Percentiles rank a stretch among this genome's conserved stretches.
Conservation (phyloP, 2,888 invertebrate genomes). For the Leptopilina myrica region DNA sequence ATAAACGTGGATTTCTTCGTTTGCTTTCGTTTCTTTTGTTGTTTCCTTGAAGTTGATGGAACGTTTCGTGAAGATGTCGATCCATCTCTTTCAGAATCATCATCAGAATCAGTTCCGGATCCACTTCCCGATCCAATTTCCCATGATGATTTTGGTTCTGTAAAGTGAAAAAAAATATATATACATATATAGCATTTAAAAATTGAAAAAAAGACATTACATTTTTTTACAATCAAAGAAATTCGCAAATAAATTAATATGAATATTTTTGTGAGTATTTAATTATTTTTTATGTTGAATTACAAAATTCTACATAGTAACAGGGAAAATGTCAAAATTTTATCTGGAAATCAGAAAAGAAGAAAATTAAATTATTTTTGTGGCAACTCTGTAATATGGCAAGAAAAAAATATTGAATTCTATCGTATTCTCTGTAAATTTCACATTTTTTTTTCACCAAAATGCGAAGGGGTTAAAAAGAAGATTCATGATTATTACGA, state of each 20-base stretch:
- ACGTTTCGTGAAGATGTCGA: conserved; percentile 35
- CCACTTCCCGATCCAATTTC: conserved; percentile 66
- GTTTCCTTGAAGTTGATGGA: conserved; percentile 16
- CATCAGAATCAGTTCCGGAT: conserved; percentile 61
- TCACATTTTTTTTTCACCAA: not conserved
- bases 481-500: not conserved
- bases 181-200: not conserved
- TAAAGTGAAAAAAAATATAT: too few species aligned
- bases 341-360: too few species aligned
- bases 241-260: too few species aligned
- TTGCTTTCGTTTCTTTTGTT: conserved; percentile 46
- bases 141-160: conserved; percentile 68
- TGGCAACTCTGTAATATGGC: too few species aligned
- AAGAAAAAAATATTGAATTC: too few species aligned
- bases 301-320: too few species aligned
- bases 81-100: conserved; percentile 62
- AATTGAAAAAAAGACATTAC: not conserved
- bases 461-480: not conserved
- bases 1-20: conserved; percentile 59
- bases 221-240: too few species aligned
- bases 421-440: too few species aligned
- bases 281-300: too few species aligned
- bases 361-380: too few species aligned
- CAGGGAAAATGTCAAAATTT: too few species aligned
- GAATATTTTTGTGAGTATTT: too few species aligned